These are phyloP conservation scores for Pavo muticus DNA, from an alignment of 2,113 vertebrate species.

Conservation along the genomic window DNA sequence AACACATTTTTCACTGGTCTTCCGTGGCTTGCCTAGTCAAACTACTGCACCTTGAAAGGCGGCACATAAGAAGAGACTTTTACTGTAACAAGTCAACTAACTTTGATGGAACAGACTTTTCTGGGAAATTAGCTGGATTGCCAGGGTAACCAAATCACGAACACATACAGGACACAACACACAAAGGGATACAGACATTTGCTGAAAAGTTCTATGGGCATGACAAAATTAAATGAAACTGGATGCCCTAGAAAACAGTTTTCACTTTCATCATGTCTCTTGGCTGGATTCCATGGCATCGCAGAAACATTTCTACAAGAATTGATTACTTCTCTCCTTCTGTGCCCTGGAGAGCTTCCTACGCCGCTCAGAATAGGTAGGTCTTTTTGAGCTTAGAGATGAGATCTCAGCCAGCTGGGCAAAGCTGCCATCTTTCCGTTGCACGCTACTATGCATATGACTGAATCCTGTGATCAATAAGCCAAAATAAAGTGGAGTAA, in stretches of 20 bases:
- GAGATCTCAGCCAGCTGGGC: constrained; percentile 12
- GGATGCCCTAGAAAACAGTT: constrained; percentile 56
- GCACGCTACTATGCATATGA: not conserved
- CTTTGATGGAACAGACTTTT: constrained; percentile 14
- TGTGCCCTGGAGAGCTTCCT: constrained; percentile 5
- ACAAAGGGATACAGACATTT: not conserved
- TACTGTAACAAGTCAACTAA: not conserved
- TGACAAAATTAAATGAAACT: constrained; percentile 38
- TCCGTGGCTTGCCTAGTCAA: not conserved
- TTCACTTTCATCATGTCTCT: constrained; percentile 41
- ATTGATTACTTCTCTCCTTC: constrained; percentile 47
- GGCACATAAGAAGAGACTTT: not conserved
- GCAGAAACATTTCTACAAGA: constrained; percentile 12
- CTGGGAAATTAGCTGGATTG: constrained; percentile 45
- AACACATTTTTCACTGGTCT: not conserved
- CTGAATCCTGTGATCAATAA: not conserved
- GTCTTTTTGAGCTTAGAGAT: not conserved
- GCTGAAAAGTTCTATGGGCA: constrained; percentile 22
- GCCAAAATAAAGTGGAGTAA: not conserved
- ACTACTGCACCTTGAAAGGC: not conserved
- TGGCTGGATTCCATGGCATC: constrained; percentile 39
- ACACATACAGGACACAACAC: not conserved
- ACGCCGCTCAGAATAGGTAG: not conserved
- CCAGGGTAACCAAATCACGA: constrained; percentile 41
- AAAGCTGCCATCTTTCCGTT: not conserved